Percentiles rank a stretch among this genome's conserved stretches.
Evolutionary conservation across 2,113 vertebrate genomes (phyloP).

Genomic region (Hippopotamus amphibius): DNA sequence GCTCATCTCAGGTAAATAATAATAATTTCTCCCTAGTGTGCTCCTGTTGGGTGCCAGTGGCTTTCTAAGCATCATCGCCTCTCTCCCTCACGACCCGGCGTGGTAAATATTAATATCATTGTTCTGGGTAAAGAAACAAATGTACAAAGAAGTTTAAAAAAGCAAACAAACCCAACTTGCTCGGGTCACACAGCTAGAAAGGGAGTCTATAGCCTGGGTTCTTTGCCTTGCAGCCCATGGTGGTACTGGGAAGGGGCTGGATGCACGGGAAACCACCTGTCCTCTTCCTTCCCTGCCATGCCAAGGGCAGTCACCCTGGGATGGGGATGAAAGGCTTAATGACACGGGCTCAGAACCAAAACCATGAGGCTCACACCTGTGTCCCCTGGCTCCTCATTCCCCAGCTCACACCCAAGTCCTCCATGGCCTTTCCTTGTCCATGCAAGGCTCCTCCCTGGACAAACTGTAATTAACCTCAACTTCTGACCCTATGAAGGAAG

Average conservation of each 20-base stretch:
- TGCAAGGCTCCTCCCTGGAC: neutral
- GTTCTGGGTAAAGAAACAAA: neutral
- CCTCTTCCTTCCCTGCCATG: neutral
- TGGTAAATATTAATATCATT: neutral
- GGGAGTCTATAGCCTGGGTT: neutral
- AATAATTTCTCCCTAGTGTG: neutral
- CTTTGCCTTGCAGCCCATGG: neutral
- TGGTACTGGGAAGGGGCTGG: neutral
- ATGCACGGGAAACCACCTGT: neutral
- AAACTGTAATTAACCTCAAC: conserved; percentile 34
- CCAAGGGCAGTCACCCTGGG: neutral
- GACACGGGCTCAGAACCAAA: neutral
- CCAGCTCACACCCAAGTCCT: neutral
- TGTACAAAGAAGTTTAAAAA: neutral
- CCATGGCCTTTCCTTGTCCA: neutral
- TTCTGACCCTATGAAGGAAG: conserved; percentile 31
- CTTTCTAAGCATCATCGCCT: neutral
- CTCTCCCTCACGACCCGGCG: neutral
- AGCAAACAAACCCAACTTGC: neutral
- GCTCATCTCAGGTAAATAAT: neutral
- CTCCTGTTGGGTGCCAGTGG: neutral
- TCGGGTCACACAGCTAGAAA: neutral
- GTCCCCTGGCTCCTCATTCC: neutral
- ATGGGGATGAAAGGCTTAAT: neutral
- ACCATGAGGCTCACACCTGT: neutral